A percentile compares a stretch with the other conserved stretches of the same genome.
These are phyloP conservation scores for Gadus macrocephalus DNA, from an alignment of 2,113 vertebrate species.

Conservation along the genomic window DNA sequence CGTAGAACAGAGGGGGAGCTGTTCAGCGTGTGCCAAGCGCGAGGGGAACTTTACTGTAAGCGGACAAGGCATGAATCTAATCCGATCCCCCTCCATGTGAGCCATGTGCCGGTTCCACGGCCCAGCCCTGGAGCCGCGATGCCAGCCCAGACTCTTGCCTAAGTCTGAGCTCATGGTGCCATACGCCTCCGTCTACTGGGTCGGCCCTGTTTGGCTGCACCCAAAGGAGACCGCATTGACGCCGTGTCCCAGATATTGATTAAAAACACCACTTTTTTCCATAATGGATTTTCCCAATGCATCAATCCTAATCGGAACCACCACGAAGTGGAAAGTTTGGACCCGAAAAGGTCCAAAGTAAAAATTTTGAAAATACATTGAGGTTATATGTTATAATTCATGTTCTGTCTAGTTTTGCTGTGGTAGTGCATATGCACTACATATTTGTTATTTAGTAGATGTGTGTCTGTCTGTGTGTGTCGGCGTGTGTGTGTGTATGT, in stretches of 20 bases:
- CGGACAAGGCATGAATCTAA: slow-evolving; percentile 16
- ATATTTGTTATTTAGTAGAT: no score
- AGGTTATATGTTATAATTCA: no score
- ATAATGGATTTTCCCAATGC: no score
- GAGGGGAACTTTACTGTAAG: slow-evolving; percentile 25
- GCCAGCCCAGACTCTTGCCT: slow-evolving; percentile 46
- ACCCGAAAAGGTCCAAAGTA: no score
- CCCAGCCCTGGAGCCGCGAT: slow-evolving; percentile 28
- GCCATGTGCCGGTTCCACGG: slow-evolving; percentile 17
- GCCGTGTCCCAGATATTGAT: neutral
- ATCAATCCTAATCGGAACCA: no score
- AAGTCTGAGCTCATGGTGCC: slow-evolving; percentile 55
- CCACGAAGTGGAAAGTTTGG: no score
- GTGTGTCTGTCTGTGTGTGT: no score
- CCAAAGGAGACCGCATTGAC: slow-evolving; percentile 30
- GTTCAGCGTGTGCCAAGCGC: slow-evolving; percentile 48
- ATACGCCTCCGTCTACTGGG: slow-evolving; percentile 38
- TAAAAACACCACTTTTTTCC: no score
- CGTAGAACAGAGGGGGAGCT: slow-evolving; percentile 36
- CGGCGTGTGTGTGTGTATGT: no score
- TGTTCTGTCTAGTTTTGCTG: no score
- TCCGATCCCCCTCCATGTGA: slow-evolving; percentile 28
- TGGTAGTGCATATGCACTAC: no score
- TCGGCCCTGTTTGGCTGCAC: slow-evolving; percentile 15
- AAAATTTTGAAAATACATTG: no score